Evolutionary conservation across 2,113 vertebrate species (phyloP).

Genomic region (Bungarus multicinctus): DNA sequence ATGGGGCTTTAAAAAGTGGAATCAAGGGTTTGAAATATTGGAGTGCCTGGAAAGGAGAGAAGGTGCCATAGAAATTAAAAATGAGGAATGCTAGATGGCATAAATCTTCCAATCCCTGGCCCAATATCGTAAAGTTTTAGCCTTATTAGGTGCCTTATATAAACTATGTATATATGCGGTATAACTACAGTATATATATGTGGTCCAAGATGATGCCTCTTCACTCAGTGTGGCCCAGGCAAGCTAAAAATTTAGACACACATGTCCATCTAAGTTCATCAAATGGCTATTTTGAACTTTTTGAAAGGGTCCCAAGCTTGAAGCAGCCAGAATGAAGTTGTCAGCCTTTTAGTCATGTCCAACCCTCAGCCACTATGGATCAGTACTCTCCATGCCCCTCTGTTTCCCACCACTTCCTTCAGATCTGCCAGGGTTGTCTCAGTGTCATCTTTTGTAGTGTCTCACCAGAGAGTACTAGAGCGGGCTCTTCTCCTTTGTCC

Average conservation of each 20-base stretch:
- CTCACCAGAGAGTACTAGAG: background rate
- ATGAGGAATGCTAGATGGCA: background rate
- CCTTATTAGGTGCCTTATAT: too few relatives aligned
- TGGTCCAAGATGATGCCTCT: too few relatives aligned
- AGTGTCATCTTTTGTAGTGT: background rate
- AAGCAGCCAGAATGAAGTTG: background rate
- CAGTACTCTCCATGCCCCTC: background rate
- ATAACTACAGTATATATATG: too few relatives aligned
- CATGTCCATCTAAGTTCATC: background rate
- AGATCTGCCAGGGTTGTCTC: background rate
- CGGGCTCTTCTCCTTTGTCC: background rate
- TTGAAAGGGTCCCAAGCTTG: background rate
- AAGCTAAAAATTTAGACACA: too few relatives aligned
- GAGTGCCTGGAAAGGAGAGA: background rate
- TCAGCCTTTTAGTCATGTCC: background rate
- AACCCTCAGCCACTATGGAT: background rate
- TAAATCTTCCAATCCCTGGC: background rate
- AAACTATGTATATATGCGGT: too few relatives aligned
- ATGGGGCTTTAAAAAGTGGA: background rate
- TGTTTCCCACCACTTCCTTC: background rate
- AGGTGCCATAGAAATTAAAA: background rate
- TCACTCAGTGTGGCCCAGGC: too few relatives aligned
- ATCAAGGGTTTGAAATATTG: too few relatives aligned
- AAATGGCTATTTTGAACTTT: background rate
- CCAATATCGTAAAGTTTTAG: too few relatives aligned